Percentiles rank a stretch among this genome's conserved stretches.
Evolutionary conservation across 2,888 invertebrate species (phyloP).

Genomic region (Dynastes grantii): DNA sequence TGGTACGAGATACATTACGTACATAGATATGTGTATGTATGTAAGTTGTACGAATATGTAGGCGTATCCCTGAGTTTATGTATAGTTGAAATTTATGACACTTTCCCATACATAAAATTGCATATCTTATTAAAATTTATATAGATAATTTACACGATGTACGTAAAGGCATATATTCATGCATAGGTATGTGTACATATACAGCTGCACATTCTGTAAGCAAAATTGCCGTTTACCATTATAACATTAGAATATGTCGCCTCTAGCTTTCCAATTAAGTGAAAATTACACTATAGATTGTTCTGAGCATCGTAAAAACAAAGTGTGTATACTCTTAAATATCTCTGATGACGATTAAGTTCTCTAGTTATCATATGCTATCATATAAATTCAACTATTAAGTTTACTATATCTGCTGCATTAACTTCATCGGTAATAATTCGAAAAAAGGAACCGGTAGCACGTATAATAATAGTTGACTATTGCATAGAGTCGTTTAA

Average conservation of each 20-base stretch:
- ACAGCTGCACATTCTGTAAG: background rate
- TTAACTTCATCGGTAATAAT: constrained; percentile 9
- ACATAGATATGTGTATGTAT: no score
- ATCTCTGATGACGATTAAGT: constrained; percentile 10
- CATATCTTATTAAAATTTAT: constrained; percentile 20
- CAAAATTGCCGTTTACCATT: constrained; percentile 17
- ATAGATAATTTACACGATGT: constrained; percentile 16
- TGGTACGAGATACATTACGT: no score
- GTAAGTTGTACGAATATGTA: background rate
- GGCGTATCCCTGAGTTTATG: constrained; percentile 4
- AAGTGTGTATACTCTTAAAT: background rate
- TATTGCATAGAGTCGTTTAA: background rate
- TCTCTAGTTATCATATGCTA: background rate
- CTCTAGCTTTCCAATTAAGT: constrained; percentile 34
- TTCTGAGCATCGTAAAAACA: background rate
- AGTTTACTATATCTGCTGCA: background rate
- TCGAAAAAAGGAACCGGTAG: background rate
- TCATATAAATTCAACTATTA: background rate
- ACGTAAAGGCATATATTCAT: background rate
- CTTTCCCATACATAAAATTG: constrained; percentile 1
- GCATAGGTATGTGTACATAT: background rate
- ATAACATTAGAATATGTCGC: constrained; percentile 37
- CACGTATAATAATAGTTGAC: constrained; percentile 25
- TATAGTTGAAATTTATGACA: constrained; percentile 15
- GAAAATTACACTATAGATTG: constrained; percentile 25